Percentiles rank a stretch among this genome's conserved stretches.
Conservation (phyloP, 2,113 vertebrate genomes). For the Glaucomys volans region DNA sequence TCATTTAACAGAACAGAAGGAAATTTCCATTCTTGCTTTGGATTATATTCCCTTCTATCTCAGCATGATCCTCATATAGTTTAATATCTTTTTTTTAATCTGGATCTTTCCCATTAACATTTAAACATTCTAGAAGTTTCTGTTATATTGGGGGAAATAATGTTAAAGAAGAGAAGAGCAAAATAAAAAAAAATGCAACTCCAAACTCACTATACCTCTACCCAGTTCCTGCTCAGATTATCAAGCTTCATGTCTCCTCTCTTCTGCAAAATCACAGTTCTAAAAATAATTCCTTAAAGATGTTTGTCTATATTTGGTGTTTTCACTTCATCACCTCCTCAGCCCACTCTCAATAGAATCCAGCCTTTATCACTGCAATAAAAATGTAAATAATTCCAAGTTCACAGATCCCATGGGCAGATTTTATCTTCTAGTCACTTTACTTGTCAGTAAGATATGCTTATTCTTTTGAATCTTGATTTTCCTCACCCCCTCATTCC, state of each 20-base stretch:
- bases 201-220: not conserved
- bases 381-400: not conserved
- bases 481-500: not conserved
- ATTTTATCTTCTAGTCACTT: not conserved
- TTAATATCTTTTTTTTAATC: not conserved
- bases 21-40: not conserved
- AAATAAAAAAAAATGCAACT: not conserved
- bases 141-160: not conserved
- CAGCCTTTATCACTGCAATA: not conserved
- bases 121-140: not conserved
- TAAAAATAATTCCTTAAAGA: constrained; percentile 32
- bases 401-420: not conserved
- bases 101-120: not conserved
- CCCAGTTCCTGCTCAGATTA: not conserved
- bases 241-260: not conserved
- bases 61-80: not conserved
- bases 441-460: not conserved
- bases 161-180: not conserved
- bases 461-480: constrained; percentile 31
- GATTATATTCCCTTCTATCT: not conserved
- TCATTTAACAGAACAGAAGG: constrained; percentile 28
- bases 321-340: not conserved
- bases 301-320: not conserved
- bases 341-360: not conserved
- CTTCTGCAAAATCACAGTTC: not conserved